phyloP scores from a whole-genome alignment of 2,797 vertebrate genomes.

The Acanthopagrus latus region DNA sequence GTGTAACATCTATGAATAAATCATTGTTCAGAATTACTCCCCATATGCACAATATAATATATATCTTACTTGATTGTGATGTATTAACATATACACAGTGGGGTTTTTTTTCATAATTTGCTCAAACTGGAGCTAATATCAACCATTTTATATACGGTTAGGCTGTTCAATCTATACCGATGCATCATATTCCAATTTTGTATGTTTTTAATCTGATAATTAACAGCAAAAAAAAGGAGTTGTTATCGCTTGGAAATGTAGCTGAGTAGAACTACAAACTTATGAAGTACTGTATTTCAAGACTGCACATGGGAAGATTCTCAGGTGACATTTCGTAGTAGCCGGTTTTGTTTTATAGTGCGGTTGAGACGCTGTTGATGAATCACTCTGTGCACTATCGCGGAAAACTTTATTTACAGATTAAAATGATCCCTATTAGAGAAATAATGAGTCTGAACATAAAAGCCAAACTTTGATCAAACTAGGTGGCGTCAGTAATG shows the following conservation, averaged over 20 bases:
- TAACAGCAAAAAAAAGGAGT: neutral
- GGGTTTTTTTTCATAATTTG: neutral
- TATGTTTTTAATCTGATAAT: neutral
- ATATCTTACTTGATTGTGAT: neutral
- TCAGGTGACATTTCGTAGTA: neutral
- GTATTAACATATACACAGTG: neutral
- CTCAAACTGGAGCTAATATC: neutral
- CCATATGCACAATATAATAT: neutral
- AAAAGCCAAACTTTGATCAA: slow-evolving; percentile 64
- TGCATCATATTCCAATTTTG: neutral
- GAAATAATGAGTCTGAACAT: slow-evolving; percentile 50
- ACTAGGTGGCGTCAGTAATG: slow-evolving; percentile 47
- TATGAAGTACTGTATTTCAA: neutral
- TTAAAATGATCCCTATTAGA: slow-evolving; percentile 25
- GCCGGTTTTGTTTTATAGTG: neutral
- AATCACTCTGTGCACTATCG: slow-evolving; percentile 1
- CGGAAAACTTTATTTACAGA: slow-evolving; percentile 25
- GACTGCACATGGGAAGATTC: neutral
- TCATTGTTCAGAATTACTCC: neutral
- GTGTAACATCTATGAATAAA: neutral
- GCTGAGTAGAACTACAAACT: neutral
- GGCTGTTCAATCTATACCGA: neutral
- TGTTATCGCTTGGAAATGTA: neutral
- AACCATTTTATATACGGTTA: neutral
- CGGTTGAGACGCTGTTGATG: slow-evolving; percentile 1